A percentile compares a stretch with the other conserved stretches of the same genome.
These are phyloP conservation scores for Brachypalpus laphriformis DNA, from an alignment of 2,888 invertebrate genomes.

Conservation along the genomic window DNA sequence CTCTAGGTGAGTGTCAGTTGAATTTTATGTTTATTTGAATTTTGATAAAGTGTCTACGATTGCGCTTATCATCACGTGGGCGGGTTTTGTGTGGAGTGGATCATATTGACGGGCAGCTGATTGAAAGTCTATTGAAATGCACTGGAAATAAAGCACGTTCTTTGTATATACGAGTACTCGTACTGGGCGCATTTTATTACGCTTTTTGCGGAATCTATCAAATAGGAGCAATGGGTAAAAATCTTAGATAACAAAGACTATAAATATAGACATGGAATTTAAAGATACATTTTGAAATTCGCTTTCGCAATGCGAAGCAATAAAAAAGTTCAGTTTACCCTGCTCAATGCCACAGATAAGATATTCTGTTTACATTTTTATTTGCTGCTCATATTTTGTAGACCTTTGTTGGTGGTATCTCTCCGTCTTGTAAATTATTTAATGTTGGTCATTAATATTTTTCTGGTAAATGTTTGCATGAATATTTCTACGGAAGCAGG, in stretches of 20 bases:
- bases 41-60: background rate
- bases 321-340: slow-evolving; percentile 24
- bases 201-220: slow-evolving; percentile 4
- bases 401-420: slow-evolving; percentile 14
- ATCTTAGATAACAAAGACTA: slow-evolving; percentile 16
- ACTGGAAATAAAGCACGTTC: background rate
- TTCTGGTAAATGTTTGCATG: background rate
- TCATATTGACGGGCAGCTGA: background rate
- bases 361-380: slow-evolving; percentile 42
- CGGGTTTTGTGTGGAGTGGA: background rate
- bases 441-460: slow-evolving; percentile 14
- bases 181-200: background rate
- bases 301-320: slow-evolving; percentile 37
- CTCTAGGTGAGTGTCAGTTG: slow-evolving; percentile 90
- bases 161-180: background rate
- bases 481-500: background rate
- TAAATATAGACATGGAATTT: slow-evolving; percentile 16
- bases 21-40: slow-evolving; percentile 17
- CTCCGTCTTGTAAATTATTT: slow-evolving; percentile 12
- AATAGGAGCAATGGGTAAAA: background rate
- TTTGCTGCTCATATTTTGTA: slow-evolving; percentile 18
- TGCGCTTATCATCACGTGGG: slow-evolving; percentile 17
- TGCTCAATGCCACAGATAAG: slow-evolving; percentile 43
- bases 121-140: background rate
- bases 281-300: slow-evolving; percentile 19